Evolutionary conservation across 2,797 vertebrate genomes (phyloP).

Genomic region (Leucoraja ocellata): DNA sequence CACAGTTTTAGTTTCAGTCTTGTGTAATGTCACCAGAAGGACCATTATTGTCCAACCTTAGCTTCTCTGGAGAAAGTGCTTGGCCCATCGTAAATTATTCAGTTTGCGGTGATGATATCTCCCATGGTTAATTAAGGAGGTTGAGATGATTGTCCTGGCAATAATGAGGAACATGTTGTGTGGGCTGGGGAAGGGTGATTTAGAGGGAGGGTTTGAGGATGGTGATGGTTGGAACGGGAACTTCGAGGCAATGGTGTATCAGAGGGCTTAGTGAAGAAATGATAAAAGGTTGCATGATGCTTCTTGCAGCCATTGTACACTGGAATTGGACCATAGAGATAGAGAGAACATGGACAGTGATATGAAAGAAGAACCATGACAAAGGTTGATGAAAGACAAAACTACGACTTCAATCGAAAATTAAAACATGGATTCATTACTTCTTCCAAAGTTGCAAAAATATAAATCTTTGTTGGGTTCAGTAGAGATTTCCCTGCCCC

Average conservation of each 20-base stretch:
- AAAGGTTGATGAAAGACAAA: background rate
- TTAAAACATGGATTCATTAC: background rate
- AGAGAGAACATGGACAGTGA: too few relatives aligned
- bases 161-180: background rate
- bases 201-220: too few relatives aligned
- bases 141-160: background rate
- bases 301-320: background rate
- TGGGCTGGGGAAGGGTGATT: too few relatives aligned
- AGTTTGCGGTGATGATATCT: background rate
- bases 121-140: background rate
- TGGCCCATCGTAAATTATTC: background rate
- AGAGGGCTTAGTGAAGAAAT: background rate
- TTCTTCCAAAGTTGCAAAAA: background rate
- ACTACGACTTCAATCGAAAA: background rate
- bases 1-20: background rate
- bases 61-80: background rate
- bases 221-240: background rate
- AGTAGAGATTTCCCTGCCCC: background rate
- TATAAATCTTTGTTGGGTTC: background rate
- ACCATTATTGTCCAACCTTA: background rate
- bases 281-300: background rate
- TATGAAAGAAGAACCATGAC: too few relatives aligned
- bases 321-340: too few relatives aligned
- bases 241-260: background rate
- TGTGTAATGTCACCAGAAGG: background rate